Percentiles rank a stretch among this genome's conserved stretches.
phyloP scores from a whole-genome alignment of 53 echinoderm and acorn worm species.

The Luidia sarsii region DNA sequence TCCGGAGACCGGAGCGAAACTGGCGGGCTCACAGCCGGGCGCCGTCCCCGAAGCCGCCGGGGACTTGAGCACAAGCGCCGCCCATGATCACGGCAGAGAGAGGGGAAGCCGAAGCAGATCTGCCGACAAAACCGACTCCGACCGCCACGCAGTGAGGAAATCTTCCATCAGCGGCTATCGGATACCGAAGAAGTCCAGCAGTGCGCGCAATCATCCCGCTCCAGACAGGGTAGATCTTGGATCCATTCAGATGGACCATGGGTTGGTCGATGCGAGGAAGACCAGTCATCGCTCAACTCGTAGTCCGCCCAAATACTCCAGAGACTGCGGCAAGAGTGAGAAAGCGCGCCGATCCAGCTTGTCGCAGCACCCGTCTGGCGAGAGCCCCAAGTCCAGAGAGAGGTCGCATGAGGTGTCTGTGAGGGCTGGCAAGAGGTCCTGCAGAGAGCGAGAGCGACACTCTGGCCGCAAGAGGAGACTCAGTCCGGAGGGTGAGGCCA shows the following conservation, averaged over 20 bases:
- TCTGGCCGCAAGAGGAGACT: constrained; percentile 11
- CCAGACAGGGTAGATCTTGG: background rate
- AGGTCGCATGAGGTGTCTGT: background rate
- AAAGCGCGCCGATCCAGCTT: background rate
- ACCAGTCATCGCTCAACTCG: background rate
- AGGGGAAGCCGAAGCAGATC: background rate
- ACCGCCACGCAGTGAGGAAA: background rate
- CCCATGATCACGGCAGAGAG: background rate
- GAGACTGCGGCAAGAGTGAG: background rate
- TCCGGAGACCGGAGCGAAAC: no score
- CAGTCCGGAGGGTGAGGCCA: background rate
- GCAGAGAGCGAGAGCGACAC: background rate
- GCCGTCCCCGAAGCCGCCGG: no score
- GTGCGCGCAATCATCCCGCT: background rate
- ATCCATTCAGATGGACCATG: background rate
- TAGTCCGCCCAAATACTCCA: background rate
- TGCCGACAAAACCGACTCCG: background rate
- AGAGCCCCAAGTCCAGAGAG: constrained; percentile 24
- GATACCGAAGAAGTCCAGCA: constrained; percentile 14
- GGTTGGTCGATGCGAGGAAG: background rate
- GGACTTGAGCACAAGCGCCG: background rate
- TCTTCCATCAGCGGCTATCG: background rate
- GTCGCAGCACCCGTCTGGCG: background rate
- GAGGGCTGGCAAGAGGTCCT: background rate
- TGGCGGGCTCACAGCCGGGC: no score